Conservation (phyloP, 1,140 invertebrate species). For the Dreissena polymorpha region DNA sequence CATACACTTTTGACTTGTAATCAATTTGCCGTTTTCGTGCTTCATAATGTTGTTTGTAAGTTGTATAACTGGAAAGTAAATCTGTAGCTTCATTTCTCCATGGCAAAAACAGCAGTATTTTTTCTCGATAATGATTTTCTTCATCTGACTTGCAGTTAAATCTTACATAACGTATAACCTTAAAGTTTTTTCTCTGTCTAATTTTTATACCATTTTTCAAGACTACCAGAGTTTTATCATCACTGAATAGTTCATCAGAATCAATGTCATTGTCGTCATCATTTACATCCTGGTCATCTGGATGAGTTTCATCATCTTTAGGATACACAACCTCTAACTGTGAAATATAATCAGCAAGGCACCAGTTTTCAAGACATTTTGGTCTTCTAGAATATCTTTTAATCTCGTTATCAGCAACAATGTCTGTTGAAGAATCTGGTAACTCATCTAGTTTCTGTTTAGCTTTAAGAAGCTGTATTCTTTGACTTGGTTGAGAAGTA, state of each 20-base stretch:
- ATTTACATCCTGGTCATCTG: conserved; percentile 26
- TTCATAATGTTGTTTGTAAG: conserved; percentile 32
- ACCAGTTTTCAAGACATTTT: conserved; percentile 21
- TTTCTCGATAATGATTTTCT: conserved; percentile 46
- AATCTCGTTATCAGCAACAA: conserved; percentile 3
- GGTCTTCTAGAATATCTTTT: conserved; percentile 18
- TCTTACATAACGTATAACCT: conserved; percentile 50
- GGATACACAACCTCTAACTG: conserved; percentile 49
- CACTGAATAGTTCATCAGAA: conserved; percentile 18
- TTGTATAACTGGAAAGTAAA: conserved; percentile 14
- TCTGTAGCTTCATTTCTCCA: conserved; percentile 54
- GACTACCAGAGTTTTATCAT: conserved; percentile 11
- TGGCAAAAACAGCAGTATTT: conserved; percentile 49
- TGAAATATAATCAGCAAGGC: conserved; percentile 53
- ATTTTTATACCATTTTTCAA: conserved; percentile 55
- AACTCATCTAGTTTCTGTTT: conserved; percentile 9
- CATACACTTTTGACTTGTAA: conserved; percentile 15
- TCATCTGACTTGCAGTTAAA: conserved; percentile 40
- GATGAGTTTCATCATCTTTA: conserved; percentile 27
- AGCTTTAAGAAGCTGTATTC: conserved; percentile 1
- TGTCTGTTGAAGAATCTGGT: conserved; percentile 3
- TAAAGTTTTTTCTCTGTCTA: conserved; percentile 35
- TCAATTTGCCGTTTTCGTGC: not conserved
- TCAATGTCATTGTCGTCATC: conserved; percentile 42
- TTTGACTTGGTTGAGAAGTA: conserved; percentile 9